These are phyloP conservation scores for Gopherus flavomarginatus DNA, from an alignment of 2,113 vertebrate genomes.

Conservation along the genomic window DNA sequence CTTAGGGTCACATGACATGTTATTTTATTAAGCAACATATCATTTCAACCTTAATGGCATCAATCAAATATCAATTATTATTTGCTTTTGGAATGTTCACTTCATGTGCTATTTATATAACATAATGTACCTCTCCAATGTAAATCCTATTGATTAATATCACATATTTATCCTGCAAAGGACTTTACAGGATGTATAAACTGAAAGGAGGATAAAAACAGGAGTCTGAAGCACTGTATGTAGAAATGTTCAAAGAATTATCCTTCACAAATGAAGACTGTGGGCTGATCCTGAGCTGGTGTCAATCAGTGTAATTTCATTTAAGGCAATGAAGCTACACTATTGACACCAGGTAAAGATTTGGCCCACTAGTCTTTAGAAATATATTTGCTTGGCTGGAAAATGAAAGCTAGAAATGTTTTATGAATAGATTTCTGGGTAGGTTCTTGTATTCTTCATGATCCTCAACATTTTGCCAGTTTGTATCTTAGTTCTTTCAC, in stretches of 20 bases:
- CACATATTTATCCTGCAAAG: constrained; percentile 45
- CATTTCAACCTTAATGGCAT: neutral
- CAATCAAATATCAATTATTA: constrained; percentile 56
- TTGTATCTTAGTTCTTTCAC: neutral
- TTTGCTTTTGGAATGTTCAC: constrained; percentile 56
- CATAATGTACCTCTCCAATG: constrained; percentile 35
- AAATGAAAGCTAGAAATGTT: neutral
- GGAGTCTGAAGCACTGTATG: neutral
- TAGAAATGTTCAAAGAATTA: neutral
- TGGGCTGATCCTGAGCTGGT: neutral
- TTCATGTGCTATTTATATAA: constrained; percentile 59
- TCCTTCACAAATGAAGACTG: neutral
- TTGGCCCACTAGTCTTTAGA: neutral
- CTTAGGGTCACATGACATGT: constrained; percentile 8
- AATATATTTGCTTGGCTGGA: neutral
- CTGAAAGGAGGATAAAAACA: neutral
- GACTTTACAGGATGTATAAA: constrained; percentile 20
- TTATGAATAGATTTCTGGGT: neutral
- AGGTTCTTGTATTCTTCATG: neutral
- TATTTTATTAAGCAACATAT: constrained; percentile 54
- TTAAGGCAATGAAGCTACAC: neutral
- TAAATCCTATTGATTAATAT: constrained; percentile 58
- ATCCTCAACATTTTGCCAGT: neutral
- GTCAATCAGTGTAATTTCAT: rapidly evolving
- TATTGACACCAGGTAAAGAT: constrained; percentile 7